Conservation (phyloP, 2,113 vertebrate genomes). For the Piaya cayana region DNA sequence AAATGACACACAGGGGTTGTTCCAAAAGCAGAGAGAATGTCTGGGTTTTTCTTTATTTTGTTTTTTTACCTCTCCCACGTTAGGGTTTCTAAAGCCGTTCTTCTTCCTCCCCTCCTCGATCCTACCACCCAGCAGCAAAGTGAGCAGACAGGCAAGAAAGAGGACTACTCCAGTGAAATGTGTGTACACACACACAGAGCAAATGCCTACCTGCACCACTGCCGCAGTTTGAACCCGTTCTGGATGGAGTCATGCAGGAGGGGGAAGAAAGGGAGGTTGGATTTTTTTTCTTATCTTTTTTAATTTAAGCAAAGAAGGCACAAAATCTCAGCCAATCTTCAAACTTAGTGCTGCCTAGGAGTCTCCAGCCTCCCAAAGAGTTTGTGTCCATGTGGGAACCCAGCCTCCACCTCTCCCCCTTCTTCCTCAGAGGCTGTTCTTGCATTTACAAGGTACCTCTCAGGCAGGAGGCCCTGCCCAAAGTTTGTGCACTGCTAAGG, state of each 20-base stretch:
- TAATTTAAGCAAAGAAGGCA: constrained; percentile 63
- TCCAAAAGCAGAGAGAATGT: constrained; percentile 68
- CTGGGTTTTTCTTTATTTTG: background rate
- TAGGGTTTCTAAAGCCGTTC: constrained; percentile 13
- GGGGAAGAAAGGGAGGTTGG: background rate
- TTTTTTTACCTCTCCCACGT: background rate
- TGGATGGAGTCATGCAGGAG: background rate
- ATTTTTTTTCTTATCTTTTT: background rate
- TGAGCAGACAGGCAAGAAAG: background rate
- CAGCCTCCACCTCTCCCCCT: background rate
- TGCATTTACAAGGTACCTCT: constrained; percentile 1
- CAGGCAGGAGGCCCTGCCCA: constrained; percentile 14
- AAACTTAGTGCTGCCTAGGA: constrained; percentile 23
- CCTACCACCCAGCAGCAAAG: background rate
- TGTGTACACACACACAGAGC: background rate
- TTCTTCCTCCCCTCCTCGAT: background rate
- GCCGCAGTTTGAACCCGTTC: background rate
- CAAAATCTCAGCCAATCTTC: constrained; percentile 68
- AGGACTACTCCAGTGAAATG: background rate
- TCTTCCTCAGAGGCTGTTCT: constrained; percentile 18
- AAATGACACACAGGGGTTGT: constrained; percentile 58
- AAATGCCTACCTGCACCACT: background rate
- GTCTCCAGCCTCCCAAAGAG: background rate
- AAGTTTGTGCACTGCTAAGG: constrained; percentile 31
- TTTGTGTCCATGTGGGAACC: background rate